Base-by-base conservation (phyloP, 2,113 vertebrate species). In the Catharus fuscescens region DNA sequence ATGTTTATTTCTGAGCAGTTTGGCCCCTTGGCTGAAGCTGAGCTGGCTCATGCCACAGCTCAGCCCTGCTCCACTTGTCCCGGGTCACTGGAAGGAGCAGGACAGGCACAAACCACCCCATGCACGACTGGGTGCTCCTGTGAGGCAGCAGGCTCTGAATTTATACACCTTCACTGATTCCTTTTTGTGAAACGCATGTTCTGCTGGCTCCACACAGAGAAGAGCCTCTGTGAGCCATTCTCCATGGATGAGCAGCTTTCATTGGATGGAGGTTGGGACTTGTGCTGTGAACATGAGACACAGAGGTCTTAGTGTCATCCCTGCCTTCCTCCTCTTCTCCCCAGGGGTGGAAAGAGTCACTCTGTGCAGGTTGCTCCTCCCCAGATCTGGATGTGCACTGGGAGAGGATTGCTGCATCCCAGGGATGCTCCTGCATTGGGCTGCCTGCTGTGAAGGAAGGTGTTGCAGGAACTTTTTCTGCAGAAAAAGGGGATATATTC, bases 91-190 rank as follows among this genome's bases (percentile, higher is more conserved):
- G 9, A 59, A 38, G 34, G 61, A 31, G 45, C 79, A 62, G 52
- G 26, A 61, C 10, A 23, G 50, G 57, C 28, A 53, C 36, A 44
- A 70, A 40, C 5, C 45, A 40, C 15, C 20, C 13, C 69, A 10
- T 0, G 0, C 3, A 3, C 36, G 32, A 3, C 1, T 0, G 2
- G 40, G 12, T 1, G 10, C 7, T 18, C 50, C 23, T 7, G 26
- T 12, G 53, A 20, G 29, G 48, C 53, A 66, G 40, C 6, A 44
- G 74, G 25, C 44, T 85, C 74, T 5, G 1, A 36, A 31, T 19
- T 59, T 11, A 3, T 12, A 13, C 9, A 6, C 0, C 1, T 32
- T 45, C 57, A 36, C 44, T 29, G 7, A 2, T 73, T 70, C 60
- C 4, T 29, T 34, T 44, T 3, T 15, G 25, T 45, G 66, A 61